phyloP scores from a whole-genome alignment of 2,113 vertebrate species.

The Urocynchramus pylzowi region DNA sequence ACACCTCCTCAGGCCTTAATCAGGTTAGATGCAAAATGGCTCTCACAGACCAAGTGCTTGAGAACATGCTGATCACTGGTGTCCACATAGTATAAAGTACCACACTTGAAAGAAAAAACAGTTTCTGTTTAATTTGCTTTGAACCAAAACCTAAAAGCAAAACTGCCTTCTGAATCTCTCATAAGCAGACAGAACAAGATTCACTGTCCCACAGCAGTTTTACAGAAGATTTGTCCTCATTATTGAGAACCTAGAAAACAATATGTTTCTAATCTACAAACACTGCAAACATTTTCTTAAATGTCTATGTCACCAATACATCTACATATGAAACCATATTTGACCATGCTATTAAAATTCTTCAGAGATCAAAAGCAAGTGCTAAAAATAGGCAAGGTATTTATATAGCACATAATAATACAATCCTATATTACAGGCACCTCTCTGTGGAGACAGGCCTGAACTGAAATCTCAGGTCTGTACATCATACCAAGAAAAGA shows the following conservation, averaged over 20 bases:
- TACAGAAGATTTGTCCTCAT: neutral
- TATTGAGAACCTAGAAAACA: neutral
- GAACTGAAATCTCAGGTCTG: neutral
- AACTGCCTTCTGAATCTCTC: neutral
- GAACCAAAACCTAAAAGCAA: neutral
- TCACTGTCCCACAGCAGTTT: neutral
- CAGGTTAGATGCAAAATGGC: neutral
- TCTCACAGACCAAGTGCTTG: neutral
- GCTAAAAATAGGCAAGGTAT: conserved; percentile 31
- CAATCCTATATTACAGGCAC: neutral
- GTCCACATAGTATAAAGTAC: neutral
- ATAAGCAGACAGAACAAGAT: neutral
- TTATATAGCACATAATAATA: neutral
- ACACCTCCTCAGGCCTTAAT: neutral
- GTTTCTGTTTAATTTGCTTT: neutral
- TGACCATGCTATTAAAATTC: conserved; percentile 46
- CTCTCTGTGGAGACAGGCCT: neutral
- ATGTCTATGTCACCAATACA: neutral
- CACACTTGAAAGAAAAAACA: neutral
- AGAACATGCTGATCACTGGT: neutral
- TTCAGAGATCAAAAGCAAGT: conserved; percentile 44
- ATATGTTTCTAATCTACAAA: neutral
- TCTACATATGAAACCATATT: neutral
- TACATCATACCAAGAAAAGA: neutral
- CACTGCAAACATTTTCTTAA: neutral